These are phyloP conservation scores for Nyleta sp. DNA, from an alignment of 2,888 invertebrate species.

Conservation along the genomic window DNA sequence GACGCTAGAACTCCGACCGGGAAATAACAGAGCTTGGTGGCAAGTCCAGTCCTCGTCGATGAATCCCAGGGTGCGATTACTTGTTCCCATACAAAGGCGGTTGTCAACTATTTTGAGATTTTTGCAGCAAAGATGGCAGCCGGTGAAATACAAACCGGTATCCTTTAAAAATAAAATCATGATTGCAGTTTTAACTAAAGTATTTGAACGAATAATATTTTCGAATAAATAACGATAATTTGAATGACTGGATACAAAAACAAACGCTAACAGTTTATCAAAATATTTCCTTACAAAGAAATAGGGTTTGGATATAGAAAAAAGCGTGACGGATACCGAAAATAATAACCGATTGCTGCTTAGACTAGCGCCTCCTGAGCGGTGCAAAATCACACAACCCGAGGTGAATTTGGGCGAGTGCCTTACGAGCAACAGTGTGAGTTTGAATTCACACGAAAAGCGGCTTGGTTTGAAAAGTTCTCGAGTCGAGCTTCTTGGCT, in stretches of 20 bases:
- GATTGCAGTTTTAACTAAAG: too few species aligned
- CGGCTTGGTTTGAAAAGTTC: constrained; percentile 85
- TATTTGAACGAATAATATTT: too few species aligned
- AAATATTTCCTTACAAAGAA: constrained; percentile 25
- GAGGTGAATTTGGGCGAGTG: constrained; percentile 90
- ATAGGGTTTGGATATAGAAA: constrained; percentile 72
- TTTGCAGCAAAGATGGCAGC: constrained; percentile 91
- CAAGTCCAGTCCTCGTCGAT: constrained; percentile 93
- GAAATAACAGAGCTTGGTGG: constrained; percentile 91
- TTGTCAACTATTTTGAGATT: constrained; percentile 88
- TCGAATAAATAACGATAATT: too few species aligned
- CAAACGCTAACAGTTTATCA: background rate
- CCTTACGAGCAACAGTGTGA: constrained; percentile 90
- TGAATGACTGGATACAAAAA: background rate
- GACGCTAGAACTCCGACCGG: constrained; percentile 89
- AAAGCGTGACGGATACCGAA: constrained; percentile 64
- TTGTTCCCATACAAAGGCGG: constrained; percentile 89
- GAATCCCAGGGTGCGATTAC: constrained; percentile 92
- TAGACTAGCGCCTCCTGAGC: constrained; percentile 84
- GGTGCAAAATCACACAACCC: constrained; percentile 87
- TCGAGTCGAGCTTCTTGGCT: constrained; percentile 83
- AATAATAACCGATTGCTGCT: constrained; percentile 69
- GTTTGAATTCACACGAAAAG: constrained; percentile 90
- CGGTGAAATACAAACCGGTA: constrained; percentile 84
- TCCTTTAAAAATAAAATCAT: constrained; percentile 83